phyloP scores from a whole-genome alignment of 2,113 vertebrate species.

The Catharus minimus region DNA sequence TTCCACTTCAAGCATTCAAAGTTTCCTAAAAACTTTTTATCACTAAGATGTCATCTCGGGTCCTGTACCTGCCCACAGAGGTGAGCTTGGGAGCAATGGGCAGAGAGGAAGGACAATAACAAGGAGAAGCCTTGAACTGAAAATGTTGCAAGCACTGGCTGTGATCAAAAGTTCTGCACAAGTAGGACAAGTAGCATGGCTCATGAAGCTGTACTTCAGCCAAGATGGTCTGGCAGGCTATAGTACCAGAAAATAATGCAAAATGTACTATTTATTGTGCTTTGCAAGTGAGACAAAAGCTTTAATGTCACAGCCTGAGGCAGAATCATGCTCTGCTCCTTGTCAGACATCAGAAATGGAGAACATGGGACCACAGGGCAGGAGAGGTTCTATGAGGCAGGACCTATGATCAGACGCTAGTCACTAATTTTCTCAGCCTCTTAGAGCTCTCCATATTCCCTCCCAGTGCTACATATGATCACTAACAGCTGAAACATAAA shows the following conservation, averaged over 20 bases:
- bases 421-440: not conserved
- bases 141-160: not conserved
- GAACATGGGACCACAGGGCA: not conserved
- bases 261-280: not conserved
- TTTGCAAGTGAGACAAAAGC: not conserved
- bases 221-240: not conserved
- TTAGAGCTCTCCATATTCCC: not conserved
- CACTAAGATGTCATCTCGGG: not conserved
- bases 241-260: not conserved
- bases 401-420: not conserved
- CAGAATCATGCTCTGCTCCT: not conserved
- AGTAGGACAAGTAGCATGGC: not conserved
- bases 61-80: rapidly evolving
- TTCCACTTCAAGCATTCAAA: not conserved
- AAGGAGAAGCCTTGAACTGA: not conserved
- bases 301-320: not conserved
- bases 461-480: not conserved
- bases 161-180: not conserved
- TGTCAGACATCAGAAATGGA: not conserved
- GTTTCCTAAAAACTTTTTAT: not conserved
- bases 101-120: not conserved
- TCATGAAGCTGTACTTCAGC: not conserved
- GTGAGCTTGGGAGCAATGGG: not conserved
- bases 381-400: not conserved
- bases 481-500: not conserved